Evolutionary conservation across 1,140 invertebrate species (phyloP), one percentile per base, ranked within the genome.

Genomic region (Magallana angulata): DNA sequence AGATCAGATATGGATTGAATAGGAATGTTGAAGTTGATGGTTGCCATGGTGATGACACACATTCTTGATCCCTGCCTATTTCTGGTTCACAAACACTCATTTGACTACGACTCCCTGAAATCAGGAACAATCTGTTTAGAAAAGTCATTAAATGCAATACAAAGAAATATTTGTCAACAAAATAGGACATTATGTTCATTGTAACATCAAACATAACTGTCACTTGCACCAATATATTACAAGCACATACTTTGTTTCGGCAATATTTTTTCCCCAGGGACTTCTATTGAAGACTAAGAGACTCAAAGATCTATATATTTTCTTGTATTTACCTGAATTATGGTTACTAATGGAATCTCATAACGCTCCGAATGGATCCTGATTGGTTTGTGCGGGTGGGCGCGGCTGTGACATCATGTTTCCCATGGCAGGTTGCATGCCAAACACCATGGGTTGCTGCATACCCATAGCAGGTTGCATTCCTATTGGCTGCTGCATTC

Each of bases 311-410:
- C 36, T 36, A 36, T 36, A 36, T 36, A 36, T 36, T 36, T 36
- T 36, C 36, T 36, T 36, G 36, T 4, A 18, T 76, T 84, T 82
- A 84, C 82, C 87, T 88, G 62, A 88, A 71, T 84, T 56, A 60
- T 62, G 84, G 57, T 24, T 71, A 30, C 8, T 30, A 71, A 7
- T 30, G 7, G 18, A 86, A 82, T 89, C 87, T 92, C 91, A 93
- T 92, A 92, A 92, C 76, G 91, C 90, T 57, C 91, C 92, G 87
- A 92, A 92, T 64, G 92, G 92, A 89, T 93, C 92, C 88, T 92
- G 92, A 64, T 90, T 89, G 59, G 84, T 76, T 48, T 86, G 62
- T 24, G 86, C 68, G 4, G 90, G 88, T 57, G 91, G 91, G n/a
- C 88, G 87, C 7, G 88, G 87, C 84, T 90, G 89, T 60, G 82